Conservation (phyloP, 2,113 vertebrate genomes). For the Chrysemys picta region DNA sequence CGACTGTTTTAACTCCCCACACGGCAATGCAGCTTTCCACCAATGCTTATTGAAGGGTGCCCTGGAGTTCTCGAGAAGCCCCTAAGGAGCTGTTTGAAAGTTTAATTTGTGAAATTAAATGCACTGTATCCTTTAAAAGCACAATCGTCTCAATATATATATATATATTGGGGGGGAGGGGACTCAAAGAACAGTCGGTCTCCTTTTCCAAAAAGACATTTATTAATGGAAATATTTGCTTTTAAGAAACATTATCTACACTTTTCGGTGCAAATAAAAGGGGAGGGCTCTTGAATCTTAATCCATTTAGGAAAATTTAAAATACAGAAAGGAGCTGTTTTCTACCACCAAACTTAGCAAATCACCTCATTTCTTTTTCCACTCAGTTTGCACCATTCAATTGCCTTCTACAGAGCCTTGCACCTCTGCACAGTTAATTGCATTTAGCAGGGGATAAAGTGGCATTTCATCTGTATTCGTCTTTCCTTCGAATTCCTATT, state of each 20-base stretch:
- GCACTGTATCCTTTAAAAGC: neutral
- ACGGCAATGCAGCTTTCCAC: neutral
- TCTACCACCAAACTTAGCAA: accelerated
- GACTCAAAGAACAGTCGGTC: accelerated
- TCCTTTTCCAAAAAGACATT: neutral
- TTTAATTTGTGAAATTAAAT: accelerated
- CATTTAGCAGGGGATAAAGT: neutral
- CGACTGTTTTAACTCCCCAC: neutral
- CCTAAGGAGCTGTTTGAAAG: accelerated
- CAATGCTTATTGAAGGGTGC: accelerated
- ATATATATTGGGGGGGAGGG: accelerated
- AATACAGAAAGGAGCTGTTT: accelerated
- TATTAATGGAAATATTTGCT: accelerated
- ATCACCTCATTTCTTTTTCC: no score
- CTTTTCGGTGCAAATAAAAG: accelerated
- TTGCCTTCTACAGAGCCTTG: neutral
- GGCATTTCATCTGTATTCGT: neutral
- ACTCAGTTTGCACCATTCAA: no score
- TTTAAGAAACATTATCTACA: accelerated
- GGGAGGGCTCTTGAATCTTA: neutral
- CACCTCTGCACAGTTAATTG: neutral
- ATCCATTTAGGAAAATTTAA: accelerated
- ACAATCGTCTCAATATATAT: neutral
- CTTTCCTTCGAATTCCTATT: neutral
- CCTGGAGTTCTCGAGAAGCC: accelerated